Evolutionary conservation across 2,797 vertebrate species (phyloP).

Genomic region (Chelidonichthys spinosus): DNA sequence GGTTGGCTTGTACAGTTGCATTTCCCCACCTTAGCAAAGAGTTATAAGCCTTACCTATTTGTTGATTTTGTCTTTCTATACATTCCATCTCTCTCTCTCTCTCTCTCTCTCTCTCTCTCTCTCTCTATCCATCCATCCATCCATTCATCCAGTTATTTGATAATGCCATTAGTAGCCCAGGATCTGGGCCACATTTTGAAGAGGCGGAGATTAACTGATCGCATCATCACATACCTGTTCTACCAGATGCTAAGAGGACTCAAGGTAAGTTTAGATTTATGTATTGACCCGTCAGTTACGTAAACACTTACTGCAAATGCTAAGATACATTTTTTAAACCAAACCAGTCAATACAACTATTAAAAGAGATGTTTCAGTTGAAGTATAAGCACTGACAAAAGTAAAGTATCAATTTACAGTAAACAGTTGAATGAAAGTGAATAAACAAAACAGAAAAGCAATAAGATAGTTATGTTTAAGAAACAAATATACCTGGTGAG

Average conservation of each 20-base stretch:
- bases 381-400: not conserved
- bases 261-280: conserved; percentile 71
- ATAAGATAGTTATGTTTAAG: no score
- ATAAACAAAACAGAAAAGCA: no score
- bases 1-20: not conserved
- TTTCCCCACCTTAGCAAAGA: conserved; percentile 17
- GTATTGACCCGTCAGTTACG: not conserved
- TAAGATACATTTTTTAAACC: not conserved
- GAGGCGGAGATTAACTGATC: conserved; percentile 77
- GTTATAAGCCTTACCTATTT: no score
- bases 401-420: no score
- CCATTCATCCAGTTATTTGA: conserved; percentile 87
- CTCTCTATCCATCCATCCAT: not conserved
- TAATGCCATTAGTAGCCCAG: conserved; percentile 87
- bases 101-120: conserved; percentile 11
- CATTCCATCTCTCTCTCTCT: not conserved
- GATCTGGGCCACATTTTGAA: conserved; percentile 88
- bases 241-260: conserved; percentile 88
- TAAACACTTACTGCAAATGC: not conserved
- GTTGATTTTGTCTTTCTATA: not conserved
- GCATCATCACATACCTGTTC: conserved; percentile 83
- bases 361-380: not conserved
- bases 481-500: no score
- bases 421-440: no score
- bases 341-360: no score